A percentile compares a stretch with the other conserved stretches of the same genome.
phyloP scores from a whole-genome alignment of 2,797 vertebrate species.

The Helicolenus hilgendorfi region DNA sequence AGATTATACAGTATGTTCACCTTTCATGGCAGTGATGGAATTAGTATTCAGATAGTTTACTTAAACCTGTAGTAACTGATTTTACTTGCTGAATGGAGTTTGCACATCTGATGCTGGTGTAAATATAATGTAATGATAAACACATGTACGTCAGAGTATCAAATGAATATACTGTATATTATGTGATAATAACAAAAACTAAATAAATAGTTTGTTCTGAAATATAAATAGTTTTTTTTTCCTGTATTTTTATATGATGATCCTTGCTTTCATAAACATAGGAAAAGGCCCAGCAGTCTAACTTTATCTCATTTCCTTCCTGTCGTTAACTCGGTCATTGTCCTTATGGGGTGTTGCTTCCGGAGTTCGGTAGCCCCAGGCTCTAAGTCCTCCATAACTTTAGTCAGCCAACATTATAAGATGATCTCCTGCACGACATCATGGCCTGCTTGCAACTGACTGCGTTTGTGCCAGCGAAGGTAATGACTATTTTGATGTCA shows the following conservation, averaged over 20 bases:
- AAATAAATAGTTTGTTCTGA: constrained; percentile 19
- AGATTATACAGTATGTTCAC: background rate
- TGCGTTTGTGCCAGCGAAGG: background rate
- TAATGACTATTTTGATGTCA: background rate
- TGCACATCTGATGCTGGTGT: background rate
- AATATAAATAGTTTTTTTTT: background rate
- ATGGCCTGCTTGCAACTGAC: constrained; percentile 5
- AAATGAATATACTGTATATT: background rate
- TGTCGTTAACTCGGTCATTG: constrained; percentile 15
- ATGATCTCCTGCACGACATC: background rate
- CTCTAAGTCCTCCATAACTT: background rate
- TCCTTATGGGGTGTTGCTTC: constrained; percentile 53
- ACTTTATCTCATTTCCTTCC: constrained; percentile 75
- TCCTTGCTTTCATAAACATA: background rate
- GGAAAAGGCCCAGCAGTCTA: background rate
- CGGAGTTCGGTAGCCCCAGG: constrained; percentile 28
- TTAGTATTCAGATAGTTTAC: background rate
- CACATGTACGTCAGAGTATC: background rate
- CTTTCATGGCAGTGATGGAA: background rate
- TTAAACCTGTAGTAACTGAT: background rate
- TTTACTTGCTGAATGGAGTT: background rate
- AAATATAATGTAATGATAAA: background rate
- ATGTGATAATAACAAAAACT: background rate
- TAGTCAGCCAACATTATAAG: background rate
- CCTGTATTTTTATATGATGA: background rate